Conservation (phyloP, 2,113 vertebrate species). For the Xenopus borealis region DNA sequence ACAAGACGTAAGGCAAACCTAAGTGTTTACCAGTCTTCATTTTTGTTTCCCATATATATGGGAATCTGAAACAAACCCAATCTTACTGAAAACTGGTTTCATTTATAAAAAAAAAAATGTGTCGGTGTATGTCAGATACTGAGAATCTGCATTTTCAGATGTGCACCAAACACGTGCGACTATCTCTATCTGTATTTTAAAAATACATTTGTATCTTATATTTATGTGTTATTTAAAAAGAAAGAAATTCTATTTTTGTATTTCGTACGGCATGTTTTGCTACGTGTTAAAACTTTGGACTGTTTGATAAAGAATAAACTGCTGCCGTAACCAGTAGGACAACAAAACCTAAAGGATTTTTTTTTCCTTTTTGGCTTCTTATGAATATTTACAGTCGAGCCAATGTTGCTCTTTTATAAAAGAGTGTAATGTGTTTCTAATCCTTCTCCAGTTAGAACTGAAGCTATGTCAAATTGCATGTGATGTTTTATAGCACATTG, state of each 20-base stretch:
- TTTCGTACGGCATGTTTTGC: constrained; percentile 76
- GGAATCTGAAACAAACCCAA: constrained; percentile 60
- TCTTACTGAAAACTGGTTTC: constrained; percentile 81
- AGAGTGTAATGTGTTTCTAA: not conserved
- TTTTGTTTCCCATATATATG: constrained; percentile 63
- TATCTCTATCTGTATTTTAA: constrained; percentile 99
- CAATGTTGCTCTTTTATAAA: not conserved
- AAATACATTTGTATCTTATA: constrained; percentile 99
- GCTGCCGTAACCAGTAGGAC: constrained; percentile 19
- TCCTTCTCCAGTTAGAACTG: not conserved
- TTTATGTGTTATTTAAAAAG: constrained; percentile 98
- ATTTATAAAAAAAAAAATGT: constrained; percentile 92
- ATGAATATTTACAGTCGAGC: not conserved
- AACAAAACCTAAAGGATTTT: not conserved
- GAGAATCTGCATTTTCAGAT: constrained; percentile 93
- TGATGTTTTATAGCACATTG: not conserved
- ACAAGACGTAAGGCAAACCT: constrained; percentile 93
- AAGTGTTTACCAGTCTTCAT: constrained; percentile 47
- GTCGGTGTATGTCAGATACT: constrained; percentile 98
- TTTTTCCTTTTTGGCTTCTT: not conserved
- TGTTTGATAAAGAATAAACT: constrained; percentile 33
- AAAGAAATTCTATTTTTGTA: constrained; percentile 99
- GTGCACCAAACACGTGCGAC: constrained; percentile 98
- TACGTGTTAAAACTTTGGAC: constrained; percentile 57
- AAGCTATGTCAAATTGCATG: not conserved